phyloP scores from a whole-genome alignment of 2,888 invertebrate genomes.

The Sthenelais limicola region DNA sequence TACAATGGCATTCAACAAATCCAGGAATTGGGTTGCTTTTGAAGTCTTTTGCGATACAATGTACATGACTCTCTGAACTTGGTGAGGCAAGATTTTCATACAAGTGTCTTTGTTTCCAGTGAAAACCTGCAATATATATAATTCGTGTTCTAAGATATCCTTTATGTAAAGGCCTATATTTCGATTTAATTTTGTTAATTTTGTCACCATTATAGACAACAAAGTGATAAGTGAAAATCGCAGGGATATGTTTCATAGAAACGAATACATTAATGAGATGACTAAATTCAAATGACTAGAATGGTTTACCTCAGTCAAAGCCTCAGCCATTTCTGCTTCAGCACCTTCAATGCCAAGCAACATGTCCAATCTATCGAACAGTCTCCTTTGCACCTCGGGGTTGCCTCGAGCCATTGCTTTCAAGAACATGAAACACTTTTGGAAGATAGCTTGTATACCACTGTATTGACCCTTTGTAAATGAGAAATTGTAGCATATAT shows the following conservation, averaged over 20 bases:
- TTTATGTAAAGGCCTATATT: not conserved
- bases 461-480: conserved; percentile 70
- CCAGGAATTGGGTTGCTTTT: conserved; percentile 67
- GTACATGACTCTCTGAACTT: conserved; percentile 66
- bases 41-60: conserved; percentile 62
- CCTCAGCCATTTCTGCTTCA: conserved; percentile 63
- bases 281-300: not conserved
- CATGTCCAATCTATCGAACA: conserved; percentile 68
- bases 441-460: conserved; percentile 61
- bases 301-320: conserved; percentile 59
- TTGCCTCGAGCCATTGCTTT: conserved; percentile 64
- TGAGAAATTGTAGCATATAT: too few relatives aligned
- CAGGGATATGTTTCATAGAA: too few relatives aligned
- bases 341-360: conserved; percentile 66
- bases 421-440: conserved; percentile 64
- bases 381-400: conserved; percentile 63
- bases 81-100: conserved; percentile 66
- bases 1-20: conserved; percentile 68
- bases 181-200: not conserved
- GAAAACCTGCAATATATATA: conserved; percentile 61
- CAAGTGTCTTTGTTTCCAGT: conserved; percentile 69
- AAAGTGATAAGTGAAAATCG: too few relatives aligned
- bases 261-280: too few relatives aligned
- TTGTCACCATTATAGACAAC: too few relatives aligned
- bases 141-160: not conserved